Evolutionary conservation across 2,113 vertebrate species (phyloP).

Genomic region (Naja naja): DNA sequence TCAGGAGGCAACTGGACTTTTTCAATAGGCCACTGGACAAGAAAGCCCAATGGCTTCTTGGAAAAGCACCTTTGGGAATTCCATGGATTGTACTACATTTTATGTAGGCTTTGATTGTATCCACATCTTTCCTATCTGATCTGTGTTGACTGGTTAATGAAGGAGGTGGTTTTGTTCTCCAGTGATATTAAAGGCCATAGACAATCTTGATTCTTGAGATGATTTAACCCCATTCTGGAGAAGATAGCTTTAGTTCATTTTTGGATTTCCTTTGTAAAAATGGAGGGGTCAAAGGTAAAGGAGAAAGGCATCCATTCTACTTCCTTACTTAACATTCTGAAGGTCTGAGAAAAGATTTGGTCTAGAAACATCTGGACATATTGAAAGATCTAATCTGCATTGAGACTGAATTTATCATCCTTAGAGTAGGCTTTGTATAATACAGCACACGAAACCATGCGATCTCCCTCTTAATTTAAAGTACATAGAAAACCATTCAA

Average conservation of each 20-base stretch:
- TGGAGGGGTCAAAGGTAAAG: neutral
- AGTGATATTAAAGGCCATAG: neutral
- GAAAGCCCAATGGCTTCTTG: no score
- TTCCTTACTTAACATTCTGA: neutral
- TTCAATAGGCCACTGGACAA: no score
- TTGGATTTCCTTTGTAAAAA: neutral
- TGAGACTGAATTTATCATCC: neutral
- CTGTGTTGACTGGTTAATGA: no score
- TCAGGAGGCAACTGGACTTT: no score
- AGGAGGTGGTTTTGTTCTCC: no score
- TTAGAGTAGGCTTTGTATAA: neutral
- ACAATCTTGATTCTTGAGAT: neutral
- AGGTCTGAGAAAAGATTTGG: neutral
- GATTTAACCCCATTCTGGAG: neutral
- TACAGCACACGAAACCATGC: neutral
- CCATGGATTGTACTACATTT: neutral
- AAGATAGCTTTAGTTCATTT: neutral
- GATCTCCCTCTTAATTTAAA: neutral
- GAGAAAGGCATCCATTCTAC: neutral
- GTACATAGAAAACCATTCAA: neutral
- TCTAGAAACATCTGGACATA: neutral
- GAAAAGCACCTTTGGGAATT: neutral
- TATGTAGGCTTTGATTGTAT: neutral
- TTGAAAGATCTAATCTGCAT: no score
- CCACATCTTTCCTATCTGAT: no score